A percentile compares a stretch with the other conserved stretches of the same genome.
phyloP scores from a whole-genome alignment of 2,888 invertebrate genomes.

The Drosophila antonietae region DNA sequence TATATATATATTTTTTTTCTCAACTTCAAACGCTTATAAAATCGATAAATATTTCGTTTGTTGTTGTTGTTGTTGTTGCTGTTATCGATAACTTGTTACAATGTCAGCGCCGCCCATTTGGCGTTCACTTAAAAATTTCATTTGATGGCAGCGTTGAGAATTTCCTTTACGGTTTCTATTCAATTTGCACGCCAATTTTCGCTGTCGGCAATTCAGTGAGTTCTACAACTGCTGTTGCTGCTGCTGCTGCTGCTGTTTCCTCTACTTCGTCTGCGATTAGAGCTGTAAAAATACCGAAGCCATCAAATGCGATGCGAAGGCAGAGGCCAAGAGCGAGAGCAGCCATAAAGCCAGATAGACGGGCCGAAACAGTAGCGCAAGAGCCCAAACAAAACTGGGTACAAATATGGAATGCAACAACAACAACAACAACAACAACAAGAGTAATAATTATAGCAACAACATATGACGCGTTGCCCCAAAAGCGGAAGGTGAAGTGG shows the following conservation, averaged over 20 bases:
- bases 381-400: slow-evolving; percentile 34
- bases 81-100: slow-evolving; percentile 52
- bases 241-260: slow-evolving; percentile 27
- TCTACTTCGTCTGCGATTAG: slow-evolving; percentile 36
- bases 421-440: slow-evolving; percentile 22
- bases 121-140: slow-evolving; percentile 51
- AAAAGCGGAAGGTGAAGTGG: slow-evolving; percentile 11
- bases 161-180: slow-evolving; percentile 40
- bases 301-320: slow-evolving; percentile 45
- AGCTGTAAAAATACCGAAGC: slow-evolving; percentile 76
- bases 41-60: slow-evolving; percentile 49
- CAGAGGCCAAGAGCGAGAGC: background rate
- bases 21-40: slow-evolving; percentile 45
- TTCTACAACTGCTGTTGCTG: slow-evolving; percentile 16
- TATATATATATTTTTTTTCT: background rate
- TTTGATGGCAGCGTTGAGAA: slow-evolving; percentile 47
- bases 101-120: slow-evolving; percentile 55
- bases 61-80: slow-evolving; percentile 1
- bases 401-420: slow-evolving; percentile 49
- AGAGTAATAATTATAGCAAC: slow-evolving; percentile 7
- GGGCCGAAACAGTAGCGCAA: slow-evolving; percentile 24
- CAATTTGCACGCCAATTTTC: slow-evolving; percentile 75
- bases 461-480: slow-evolving; percentile 7
- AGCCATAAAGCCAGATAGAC: slow-evolving; percentile 25
- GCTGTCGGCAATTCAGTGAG: slow-evolving; percentile 56